Conservation (phyloP, 2,113 vertebrate species). For the Chaetodon auriga region DNA sequence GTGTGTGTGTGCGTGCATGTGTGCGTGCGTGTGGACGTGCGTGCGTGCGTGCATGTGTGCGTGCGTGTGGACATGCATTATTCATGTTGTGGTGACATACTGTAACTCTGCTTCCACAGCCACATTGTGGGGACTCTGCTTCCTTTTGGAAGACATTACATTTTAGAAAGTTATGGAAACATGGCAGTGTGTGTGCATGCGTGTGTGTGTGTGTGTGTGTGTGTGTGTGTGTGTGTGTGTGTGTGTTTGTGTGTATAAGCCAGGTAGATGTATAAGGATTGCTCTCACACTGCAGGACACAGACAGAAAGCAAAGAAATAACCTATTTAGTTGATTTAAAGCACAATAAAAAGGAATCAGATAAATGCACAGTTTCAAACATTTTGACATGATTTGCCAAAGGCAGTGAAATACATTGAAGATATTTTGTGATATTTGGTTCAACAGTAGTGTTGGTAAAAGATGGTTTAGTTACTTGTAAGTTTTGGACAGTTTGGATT, state of each 20-base stretch:
- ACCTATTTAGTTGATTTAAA: neutral
- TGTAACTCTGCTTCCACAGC: too few species aligned
- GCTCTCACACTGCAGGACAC: neutral
- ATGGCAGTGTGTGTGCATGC: too few species aligned
- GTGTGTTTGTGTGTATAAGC: neutral
- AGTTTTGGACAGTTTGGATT: neutral
- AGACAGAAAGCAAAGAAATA: neutral
- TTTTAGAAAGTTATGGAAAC: too few species aligned
- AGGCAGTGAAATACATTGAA: neutral
- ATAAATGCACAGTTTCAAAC: neutral
- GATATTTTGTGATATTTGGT: neutral
- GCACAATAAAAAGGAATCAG: neutral
- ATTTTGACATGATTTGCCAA: neutral
- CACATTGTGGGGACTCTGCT: too few species aligned
- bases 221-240: too few species aligned
- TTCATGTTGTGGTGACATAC: too few species aligned
- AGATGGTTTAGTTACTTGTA: too few species aligned
- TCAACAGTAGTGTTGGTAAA: neutral
- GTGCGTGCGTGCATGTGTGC: neutral
- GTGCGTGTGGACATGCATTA: too few species aligned
- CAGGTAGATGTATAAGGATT: neutral
- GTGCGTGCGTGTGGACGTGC: conserved; percentile 1
- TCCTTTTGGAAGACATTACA: too few species aligned
- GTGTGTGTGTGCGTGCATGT: conserved; percentile 14
- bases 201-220: too few species aligned